Evolutionary conservation across 2,888 invertebrate genomes (phyloP).

Genomic region (Lasioglossum pauxillum): DNA sequence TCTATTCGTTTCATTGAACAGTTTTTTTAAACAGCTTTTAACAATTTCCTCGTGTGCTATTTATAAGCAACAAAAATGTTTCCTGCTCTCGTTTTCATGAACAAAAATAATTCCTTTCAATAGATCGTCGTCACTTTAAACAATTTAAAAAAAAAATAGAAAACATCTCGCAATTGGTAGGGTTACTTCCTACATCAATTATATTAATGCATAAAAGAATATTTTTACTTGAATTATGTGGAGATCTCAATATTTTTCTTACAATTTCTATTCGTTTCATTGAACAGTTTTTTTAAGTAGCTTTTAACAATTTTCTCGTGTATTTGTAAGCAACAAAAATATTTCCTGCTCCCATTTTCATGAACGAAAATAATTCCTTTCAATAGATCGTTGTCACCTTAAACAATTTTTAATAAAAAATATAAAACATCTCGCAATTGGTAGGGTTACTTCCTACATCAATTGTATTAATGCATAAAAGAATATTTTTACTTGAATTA

Average conservation of each 20-base stretch:
- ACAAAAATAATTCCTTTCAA: neutral
- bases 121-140: neutral
- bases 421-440: neutral
- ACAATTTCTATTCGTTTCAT: no score
- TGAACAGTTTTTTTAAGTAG: neutral
- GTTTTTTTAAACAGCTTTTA: neutral
- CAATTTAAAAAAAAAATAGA: neutral
- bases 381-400: neutral
- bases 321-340: neutral
- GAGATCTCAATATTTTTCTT: neutral
- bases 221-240: neutral
- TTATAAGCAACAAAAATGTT: neutral
- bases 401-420: neutral
- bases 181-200: neutral
- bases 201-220: neutral
- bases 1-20: neutral
- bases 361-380: neutral
- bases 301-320: no score
- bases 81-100: neutral
- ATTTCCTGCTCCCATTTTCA: neutral
- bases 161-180: neutral
- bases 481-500: neutral
- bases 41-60: neutral
- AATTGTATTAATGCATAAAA: neutral
- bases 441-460: neutral